These are phyloP conservation scores for Nomia melanderi DNA, from an alignment of 1,140 invertebrate species.

Conservation along the genomic window DNA sequence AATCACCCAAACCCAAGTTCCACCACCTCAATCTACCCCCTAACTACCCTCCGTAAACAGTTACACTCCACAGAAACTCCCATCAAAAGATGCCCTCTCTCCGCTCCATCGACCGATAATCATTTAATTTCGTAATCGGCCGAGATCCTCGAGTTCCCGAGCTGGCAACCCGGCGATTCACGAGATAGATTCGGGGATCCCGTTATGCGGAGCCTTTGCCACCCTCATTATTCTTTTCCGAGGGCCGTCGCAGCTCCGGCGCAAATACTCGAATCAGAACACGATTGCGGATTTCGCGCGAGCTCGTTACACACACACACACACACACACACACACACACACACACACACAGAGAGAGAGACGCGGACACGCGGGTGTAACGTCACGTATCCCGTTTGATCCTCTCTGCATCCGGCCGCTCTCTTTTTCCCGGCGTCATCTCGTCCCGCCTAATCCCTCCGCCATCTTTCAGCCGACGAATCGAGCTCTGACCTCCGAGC, in stretches of 20 bases:
- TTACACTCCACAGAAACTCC: too few relatives aligned
- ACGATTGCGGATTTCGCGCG: slow-evolving; percentile 53
- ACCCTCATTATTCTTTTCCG: slow-evolving; percentile 33
- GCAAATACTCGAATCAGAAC: slow-evolving; percentile 55
- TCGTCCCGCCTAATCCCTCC: background rate
- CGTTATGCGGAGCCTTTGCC: background rate
- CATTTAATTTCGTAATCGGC: too few relatives aligned
- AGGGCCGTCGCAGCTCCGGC: slow-evolving; percentile 37
- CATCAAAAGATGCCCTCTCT: too few relatives aligned
- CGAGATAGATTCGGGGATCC: background rate
- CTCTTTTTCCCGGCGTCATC: slow-evolving; percentile 1
- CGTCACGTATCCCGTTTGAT: slow-evolving; percentile 30
- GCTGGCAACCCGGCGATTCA: background rate
- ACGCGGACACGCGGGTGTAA: background rate
- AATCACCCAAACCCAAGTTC: too few relatives aligned
- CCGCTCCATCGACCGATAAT: too few relatives aligned
- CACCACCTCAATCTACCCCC: too few relatives aligned
- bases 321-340: background rate
- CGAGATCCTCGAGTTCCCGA: slow-evolving; percentile 12
- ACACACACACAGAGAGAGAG: too few relatives aligned
- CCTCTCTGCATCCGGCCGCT: background rate
- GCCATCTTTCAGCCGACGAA: slow-evolving; percentile 9
- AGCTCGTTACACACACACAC: slow-evolving; percentile 49
- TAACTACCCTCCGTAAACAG: too few relatives aligned
- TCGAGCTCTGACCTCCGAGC: background rate